Base-by-base conservation (phyloP, 2,888 invertebrate species). In the Atrina japonica region DNA sequence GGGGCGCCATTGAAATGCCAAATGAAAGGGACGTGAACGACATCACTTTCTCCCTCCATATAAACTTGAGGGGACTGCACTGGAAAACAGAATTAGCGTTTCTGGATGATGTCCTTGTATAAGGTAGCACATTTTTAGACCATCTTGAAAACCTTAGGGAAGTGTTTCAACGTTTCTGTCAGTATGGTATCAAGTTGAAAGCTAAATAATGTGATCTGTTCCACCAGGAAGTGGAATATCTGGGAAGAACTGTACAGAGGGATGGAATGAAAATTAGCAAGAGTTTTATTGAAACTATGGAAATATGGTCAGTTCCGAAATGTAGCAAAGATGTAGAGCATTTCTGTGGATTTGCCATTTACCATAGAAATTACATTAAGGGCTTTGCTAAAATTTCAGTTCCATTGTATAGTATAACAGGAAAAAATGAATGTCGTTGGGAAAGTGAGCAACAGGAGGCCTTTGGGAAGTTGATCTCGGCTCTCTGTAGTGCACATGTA, bases 311-410 rank as follows among this genome's bases (percentile, higher is more conserved):
- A 9, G 16, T 18, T 16, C n/a, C 14, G 35, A 30, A 18, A n/a
- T n/a, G n/a, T n/a, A n/a, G n/a, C n/a, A n/a, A n/a, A n/a, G n/a
- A n/a, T n/a, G 1, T 1, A 23, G 47, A 25, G n/a, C 45, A 25
- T n/a, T 60, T 18, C 21, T 45, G n/a, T 55, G 56, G n/a, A n/a
- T n/a, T n/a, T 11, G 47, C 52, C 30, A 59, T 60, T 30, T 67
- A 67, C 16, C 53, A 59, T 14, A n/a, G 59, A 18, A 47, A 49
- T 18, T 56, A 29, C 30, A 50, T 58, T 11, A 66, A 59, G 25
- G 49, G 59, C 41, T 66, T 49, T 66, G 66, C 59, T 9, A 30
- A 66, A 41, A 58, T 50, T 18, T 53, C 66, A 3, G 11, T 1
- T n/a, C 59, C 66, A 35, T 27, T 66, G 9, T 56, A 66, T 47